Evolutionary conservation across 2,888 invertebrate genomes (phyloP).

Genomic region (Parthenolecanium corni): DNA sequence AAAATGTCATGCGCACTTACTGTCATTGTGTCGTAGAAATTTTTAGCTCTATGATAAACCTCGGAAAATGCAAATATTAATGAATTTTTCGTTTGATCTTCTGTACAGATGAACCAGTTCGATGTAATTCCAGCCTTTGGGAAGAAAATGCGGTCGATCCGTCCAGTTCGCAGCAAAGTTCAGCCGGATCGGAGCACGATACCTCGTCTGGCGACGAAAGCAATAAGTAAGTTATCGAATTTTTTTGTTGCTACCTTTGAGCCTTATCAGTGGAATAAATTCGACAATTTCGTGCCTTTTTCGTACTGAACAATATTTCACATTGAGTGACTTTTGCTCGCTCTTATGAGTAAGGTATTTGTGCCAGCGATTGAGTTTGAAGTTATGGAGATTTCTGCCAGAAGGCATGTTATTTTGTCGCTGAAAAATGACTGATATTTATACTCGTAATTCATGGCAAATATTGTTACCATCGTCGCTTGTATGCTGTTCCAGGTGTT

Average conservation of each 20-base stretch:
- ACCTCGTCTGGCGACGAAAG: slow-evolving; percentile 54
- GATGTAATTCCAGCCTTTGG: slow-evolving; percentile 35
- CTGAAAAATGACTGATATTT: no score
- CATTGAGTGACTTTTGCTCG: not conserved
- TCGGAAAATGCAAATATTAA: no score
- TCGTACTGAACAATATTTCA: not conserved
- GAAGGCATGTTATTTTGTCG: no score
- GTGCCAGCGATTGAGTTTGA: no score
- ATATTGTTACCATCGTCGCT: no score
- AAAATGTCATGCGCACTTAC: no score
- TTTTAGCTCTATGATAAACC: no score
- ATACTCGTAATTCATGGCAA: no score
- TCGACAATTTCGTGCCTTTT: no score
- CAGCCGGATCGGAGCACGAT: slow-evolving; percentile 47
- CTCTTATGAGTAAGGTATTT: no score
- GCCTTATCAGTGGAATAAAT: not conserved
- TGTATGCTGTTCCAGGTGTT: slow-evolving; percentile 2
- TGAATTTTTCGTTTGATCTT: slow-evolving; percentile 31
- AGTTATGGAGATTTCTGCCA: no score
- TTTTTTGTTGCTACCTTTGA: not conserved
- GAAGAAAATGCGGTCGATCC: slow-evolving; percentile 34
- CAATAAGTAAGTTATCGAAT: slow-evolving; percentile 39
- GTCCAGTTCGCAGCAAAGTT: slow-evolving; percentile 34
- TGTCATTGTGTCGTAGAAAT: no score
- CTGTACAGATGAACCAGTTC: slow-evolving; percentile 57